Conservation (phyloP, 1,140 invertebrate species). For the Oryzaephilus surinamensis region DNA sequence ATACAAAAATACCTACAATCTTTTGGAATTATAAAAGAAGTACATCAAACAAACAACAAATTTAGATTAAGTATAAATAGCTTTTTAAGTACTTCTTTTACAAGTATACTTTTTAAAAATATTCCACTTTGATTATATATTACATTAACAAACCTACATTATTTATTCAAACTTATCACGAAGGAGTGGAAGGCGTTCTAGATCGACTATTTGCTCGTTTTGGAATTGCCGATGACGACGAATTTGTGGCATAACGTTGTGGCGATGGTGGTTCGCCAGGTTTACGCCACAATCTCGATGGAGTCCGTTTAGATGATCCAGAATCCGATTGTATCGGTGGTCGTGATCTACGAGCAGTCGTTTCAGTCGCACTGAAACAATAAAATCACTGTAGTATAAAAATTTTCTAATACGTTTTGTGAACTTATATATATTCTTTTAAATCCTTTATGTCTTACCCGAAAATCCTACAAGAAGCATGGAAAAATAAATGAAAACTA, state of each 20-base stretch:
- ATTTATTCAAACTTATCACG: too few species aligned
- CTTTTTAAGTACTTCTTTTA: too few species aligned
- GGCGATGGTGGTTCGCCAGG: slow-evolving; percentile 21
- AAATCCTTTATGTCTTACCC: slow-evolving; percentile 19
- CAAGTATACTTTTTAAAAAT: too few species aligned
- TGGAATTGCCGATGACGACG: slow-evolving; percentile 16
- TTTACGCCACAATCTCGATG: slow-evolving; percentile 18
- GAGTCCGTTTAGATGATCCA: slow-evolving; percentile 5
- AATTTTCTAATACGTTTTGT: slow-evolving; percentile 4
- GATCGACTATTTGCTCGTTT: slow-evolving; percentile 17
- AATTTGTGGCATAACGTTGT: slow-evolving; percentile 10
- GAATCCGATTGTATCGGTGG: slow-evolving; percentile 10
- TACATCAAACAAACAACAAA: too few species aligned
- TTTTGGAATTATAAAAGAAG: too few species aligned
- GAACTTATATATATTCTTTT: neutral
- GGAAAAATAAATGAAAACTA: slow-evolving; percentile 19
- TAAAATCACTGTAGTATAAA: neutral
- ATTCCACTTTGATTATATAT: too few species aligned
- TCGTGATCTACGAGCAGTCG: slow-evolving; percentile 14
- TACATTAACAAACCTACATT: too few species aligned
- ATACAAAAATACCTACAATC: too few species aligned
- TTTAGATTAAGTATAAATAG: too few species aligned
- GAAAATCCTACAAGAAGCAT: slow-evolving; percentile 21
- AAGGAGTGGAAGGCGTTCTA: slow-evolving; percentile 14
- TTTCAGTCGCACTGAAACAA: slow-evolving; percentile 25